Evolutionary conservation across 2,888 invertebrate species (phyloP).

Genomic region (Epinotia demarniana): DNA sequence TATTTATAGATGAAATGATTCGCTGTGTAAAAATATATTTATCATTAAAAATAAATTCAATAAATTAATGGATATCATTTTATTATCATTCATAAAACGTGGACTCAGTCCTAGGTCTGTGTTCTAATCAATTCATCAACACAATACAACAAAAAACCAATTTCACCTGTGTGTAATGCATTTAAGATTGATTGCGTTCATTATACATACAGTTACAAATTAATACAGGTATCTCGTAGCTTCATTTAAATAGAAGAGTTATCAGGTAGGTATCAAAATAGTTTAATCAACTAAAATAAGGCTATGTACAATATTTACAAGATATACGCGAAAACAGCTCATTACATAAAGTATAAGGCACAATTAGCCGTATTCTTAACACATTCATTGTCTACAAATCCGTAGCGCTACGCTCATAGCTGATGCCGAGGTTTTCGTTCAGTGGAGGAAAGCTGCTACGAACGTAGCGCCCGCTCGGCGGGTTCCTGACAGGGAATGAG

Average conservation of each 20-base stretch:
- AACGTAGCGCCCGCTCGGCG: too few species aligned
- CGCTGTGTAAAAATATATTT: conserved; percentile 27
- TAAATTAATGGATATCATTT: neutral
- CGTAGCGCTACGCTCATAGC: too few species aligned
- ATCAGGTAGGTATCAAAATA: conserved; percentile 25
- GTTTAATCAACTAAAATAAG: conserved; percentile 42
- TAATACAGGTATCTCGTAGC: too few species aligned
- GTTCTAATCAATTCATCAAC: neutral
- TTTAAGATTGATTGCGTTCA: neutral
- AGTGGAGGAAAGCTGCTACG: too few species aligned
- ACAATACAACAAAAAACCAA: neutral
- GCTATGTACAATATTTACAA: conserved; percentile 56
- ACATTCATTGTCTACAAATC: too few species aligned
- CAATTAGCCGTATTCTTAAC: neutral
- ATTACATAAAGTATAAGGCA: conserved; percentile 9
- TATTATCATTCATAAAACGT: neutral
- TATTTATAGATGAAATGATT: conserved; percentile 28
- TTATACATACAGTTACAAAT: too few species aligned
- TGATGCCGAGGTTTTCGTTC: too few species aligned
- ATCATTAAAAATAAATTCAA: conserved; percentile 36
- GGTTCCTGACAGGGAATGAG: too few species aligned
- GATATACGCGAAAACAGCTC: neutral
- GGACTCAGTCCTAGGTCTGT: neutral
- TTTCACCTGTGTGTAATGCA: neutral
- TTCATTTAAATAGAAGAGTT: neutral